These are phyloP conservation scores for Linurgus olivaceus DNA, from an alignment of 2,797 vertebrate species.

Conservation along the genomic window DNA sequence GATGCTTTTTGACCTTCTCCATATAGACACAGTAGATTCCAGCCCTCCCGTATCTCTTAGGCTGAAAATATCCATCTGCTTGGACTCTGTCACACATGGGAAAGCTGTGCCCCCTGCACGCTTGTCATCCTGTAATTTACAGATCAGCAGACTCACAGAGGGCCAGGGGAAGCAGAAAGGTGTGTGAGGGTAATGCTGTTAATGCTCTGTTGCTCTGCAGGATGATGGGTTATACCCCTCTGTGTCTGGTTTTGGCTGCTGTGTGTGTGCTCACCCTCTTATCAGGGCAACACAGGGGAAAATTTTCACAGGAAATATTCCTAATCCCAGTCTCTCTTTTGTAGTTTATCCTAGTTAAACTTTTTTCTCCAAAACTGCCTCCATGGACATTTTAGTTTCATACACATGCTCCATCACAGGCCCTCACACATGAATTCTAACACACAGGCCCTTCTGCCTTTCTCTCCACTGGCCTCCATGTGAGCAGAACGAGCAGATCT, in stretches of 20 bases:
- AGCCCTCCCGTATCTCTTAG: not conserved
- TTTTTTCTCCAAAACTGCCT: not conserved
- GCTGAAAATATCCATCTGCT: not conserved
- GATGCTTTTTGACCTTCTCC: not conserved
- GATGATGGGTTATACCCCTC: not conserved
- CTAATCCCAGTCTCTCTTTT: not conserved
- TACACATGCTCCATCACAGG: not conserved
- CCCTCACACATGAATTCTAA: not conserved
- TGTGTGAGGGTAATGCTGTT: not conserved
- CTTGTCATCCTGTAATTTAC: not conserved
- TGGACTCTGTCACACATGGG: not conserved
- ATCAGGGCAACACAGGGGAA: not conserved
- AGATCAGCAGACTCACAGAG: not conserved
- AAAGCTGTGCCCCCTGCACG: not conserved
- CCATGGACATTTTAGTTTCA: not conserved
- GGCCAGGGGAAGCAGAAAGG: not conserved
- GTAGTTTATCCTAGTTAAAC: not conserved
- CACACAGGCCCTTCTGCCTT: not conserved
- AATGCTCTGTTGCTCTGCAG: not conserved
- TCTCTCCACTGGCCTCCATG: not conserved
- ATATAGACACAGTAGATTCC: not conserved
- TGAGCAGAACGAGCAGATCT: rapidly evolving
- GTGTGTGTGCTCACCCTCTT: not conserved
- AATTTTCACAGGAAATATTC: not conserved
- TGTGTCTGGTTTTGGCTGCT: not conserved